These are phyloP conservation scores for Coryphaenoides rupestris DNA, from an alignment of 2,113 vertebrate genomes.

Conservation along the genomic window DNA sequence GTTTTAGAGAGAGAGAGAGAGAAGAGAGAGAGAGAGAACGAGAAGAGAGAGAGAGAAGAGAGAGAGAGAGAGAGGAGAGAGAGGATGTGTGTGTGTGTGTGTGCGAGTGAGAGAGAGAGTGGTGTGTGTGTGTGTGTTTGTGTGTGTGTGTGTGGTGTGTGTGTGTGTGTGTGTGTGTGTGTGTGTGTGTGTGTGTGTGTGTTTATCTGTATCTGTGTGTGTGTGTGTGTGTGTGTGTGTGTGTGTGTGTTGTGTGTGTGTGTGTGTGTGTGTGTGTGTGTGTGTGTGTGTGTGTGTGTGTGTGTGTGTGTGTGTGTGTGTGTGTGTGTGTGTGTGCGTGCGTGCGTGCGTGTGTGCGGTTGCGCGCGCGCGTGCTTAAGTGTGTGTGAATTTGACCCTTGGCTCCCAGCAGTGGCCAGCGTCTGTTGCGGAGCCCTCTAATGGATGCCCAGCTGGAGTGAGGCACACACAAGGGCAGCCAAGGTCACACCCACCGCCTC, in stretches of 20 bases:
- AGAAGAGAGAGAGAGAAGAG: too few species aligned
- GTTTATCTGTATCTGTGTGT: too few species aligned
- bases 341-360: neutral
- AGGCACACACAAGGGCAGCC: conserved; percentile 68
- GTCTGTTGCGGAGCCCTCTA: conserved; percentile 72
- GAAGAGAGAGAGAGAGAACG: too few species aligned
- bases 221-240: too few species aligned
- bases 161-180: too few species aligned
- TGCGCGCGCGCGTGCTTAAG: conserved; percentile 1
- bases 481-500: conserved; percentile 64
- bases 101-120: too few species aligned
- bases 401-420: conserved; percentile 65
- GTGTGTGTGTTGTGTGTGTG: too few species aligned
- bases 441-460: conserved; percentile 73
- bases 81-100: neutral
- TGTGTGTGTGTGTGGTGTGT: too few species aligned
- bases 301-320: neutral
- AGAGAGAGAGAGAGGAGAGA: too few species aligned
- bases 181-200: too few species aligned
- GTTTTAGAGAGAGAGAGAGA: too few species aligned
- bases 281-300: neutral
- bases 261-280: conserved; percentile 2
- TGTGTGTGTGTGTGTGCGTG: neutral
- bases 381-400: conserved; percentile 51
- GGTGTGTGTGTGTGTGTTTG: too few species aligned